Evolutionary conservation across 2,888 invertebrate species (phyloP).

Genomic region (Oscheius sp.): DNA sequence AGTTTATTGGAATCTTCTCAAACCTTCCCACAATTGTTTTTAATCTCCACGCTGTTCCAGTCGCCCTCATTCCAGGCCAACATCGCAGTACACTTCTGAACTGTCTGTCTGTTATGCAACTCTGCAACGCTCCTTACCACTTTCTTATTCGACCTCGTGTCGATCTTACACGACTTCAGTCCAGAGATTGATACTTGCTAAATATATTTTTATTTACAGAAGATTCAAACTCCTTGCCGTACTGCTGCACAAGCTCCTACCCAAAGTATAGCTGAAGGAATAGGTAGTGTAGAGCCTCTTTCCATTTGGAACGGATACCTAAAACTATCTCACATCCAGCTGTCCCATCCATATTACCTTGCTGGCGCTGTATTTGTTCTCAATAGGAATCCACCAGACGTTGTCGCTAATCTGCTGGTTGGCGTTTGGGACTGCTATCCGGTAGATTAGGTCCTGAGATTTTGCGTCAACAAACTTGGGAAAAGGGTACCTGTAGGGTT

Average conservation of each 20-base stretch:
- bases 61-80: constrained; percentile 26
- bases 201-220: background rate
- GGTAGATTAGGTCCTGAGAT: constrained; percentile 27
- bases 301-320: constrained; percentile 21
- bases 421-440: constrained; percentile 20
- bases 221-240: background rate
- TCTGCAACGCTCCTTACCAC: constrained; percentile 19
- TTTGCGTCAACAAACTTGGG: background rate
- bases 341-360: constrained; percentile 13
- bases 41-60: constrained; percentile 20
- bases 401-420: constrained; percentile 28
- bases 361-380: constrained; percentile 20
- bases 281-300: constrained; percentile 5
- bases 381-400: constrained; percentile 27
- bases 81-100: constrained; percentile 23
- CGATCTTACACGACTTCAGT: constrained; percentile 17
- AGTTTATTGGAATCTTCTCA: too few relatives aligned
- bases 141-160: constrained; percentile 7
- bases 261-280: constrained; percentile 11
- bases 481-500: constrained; percentile 10
- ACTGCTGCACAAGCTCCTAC: constrained; percentile 10
- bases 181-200: constrained; percentile 14
- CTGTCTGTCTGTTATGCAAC: background rate
- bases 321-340: background rate
- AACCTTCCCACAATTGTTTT: constrained; percentile 8